Evolutionary conservation across 2,797 vertebrate species (phyloP), one percentile per base, ranked within the genome.

Genomic region (Neosalanx taihuensis): DNA sequence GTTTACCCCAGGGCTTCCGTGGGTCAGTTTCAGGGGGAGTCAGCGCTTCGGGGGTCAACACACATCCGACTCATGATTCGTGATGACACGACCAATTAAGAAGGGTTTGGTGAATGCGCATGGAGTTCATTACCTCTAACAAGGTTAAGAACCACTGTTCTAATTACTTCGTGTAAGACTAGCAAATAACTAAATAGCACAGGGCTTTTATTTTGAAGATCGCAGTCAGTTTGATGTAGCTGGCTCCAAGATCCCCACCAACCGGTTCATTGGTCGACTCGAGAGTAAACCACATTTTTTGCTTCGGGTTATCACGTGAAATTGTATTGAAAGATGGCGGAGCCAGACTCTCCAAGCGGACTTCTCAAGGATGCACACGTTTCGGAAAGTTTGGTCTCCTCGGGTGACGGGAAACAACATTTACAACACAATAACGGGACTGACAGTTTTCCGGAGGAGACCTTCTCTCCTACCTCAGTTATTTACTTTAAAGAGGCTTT

Each of bases 401-500:
- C 75, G 2, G 33, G 37, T 15, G 77, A 74, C 10, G 79, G 67
- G 26, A 79, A 65, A 23, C 79, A 66, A 0, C 76, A 64, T 4
- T 75, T 84, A 12, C 80, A 85, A 0, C 89, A 90, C 30, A 85
- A 87, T 73, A 91, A 91, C 57, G 90, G 91, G 57, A 89, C 57
- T 0, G 84, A 41, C 29, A 72, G 84, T 72, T 91, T 88, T 30
- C 90, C 92, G 3, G 92, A 93, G 1, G 92, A 93, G 61, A 89
- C 90, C 30, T 86, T 93, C 0, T 91, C 92, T 2, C 92, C 92
- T 0, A 93, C 92, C 3, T 93, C 93, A 0, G 92, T 94, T 41
- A 93, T 93, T 7, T 93, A 89, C 80, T 94, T 93, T 74, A 92
- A 89, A 81, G 93, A 94, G 84, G 92, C 92, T n/a, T 64, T 92